Conservation (phyloP, 1,140 invertebrate genomes). For the Dendrolimus punctatus region DNA sequence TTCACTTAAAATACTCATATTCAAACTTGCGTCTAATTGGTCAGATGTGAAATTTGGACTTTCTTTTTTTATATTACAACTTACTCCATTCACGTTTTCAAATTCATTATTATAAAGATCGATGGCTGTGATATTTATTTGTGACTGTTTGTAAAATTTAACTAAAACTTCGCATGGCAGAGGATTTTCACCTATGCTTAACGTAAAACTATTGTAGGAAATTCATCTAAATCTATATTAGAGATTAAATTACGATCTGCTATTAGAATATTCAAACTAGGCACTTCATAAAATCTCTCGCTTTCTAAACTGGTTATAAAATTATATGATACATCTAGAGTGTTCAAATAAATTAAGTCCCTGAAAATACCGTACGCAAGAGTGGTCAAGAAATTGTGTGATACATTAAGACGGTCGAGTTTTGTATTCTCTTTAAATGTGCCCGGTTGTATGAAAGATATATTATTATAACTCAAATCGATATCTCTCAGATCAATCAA, state of each 20-base stretch:
- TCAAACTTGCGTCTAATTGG: background rate
- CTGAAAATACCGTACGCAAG: slow-evolving; percentile 29
- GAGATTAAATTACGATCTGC: slow-evolving; percentile 21
- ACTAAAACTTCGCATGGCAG: slow-evolving; percentile 23
- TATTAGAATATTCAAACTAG: slow-evolving; percentile 16
- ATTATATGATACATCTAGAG: slow-evolving; percentile 27
- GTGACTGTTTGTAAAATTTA: slow-evolving; percentile 8
- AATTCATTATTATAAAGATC: slow-evolving; percentile 14
- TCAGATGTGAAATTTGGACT: background rate
- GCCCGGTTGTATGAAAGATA: slow-evolving; percentile 26
- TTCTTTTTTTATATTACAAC: slow-evolving; percentile 18
- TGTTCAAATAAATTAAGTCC: slow-evolving; percentile 18
- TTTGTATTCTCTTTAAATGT: slow-evolving; percentile 21
- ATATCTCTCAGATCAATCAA: slow-evolving; percentile 16
- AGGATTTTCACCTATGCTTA: slow-evolving; percentile 28
- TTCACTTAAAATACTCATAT: background rate
- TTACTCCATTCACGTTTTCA: slow-evolving; percentile 33
- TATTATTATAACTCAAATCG: slow-evolving; percentile 33
- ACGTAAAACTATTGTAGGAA: slow-evolving; percentile 11
- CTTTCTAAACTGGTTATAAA: slow-evolving; percentile 15
- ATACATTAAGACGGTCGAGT: slow-evolving; percentile 22
- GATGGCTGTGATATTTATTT: slow-evolving; percentile 22
- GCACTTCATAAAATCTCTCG: slow-evolving; percentile 20
- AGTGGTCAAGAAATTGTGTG: slow-evolving; percentile 20
- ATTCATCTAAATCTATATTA: slow-evolving; percentile 8